These are phyloP conservation scores for Chalcis sispes DNA, from an alignment of 2,888 invertebrate genomes.

Conservation along the genomic window DNA sequence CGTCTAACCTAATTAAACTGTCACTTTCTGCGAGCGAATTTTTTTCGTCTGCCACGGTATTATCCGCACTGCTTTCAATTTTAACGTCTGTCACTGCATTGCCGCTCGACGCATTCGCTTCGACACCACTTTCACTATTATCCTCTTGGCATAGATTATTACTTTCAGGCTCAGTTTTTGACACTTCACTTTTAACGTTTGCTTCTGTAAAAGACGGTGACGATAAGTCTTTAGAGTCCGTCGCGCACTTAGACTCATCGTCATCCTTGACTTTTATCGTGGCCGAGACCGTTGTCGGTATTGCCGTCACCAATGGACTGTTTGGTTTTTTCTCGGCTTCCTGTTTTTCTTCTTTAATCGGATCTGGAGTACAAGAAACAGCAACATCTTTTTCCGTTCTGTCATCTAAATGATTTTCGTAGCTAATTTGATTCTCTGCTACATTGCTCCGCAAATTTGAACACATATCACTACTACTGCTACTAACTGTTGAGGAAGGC, in stretches of 20 bases:
- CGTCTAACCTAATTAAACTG: no score
- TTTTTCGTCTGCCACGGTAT: constrained; percentile 41
- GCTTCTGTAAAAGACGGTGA: background rate
- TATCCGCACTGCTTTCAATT: constrained; percentile 4
- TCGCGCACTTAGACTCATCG: constrained; percentile 39
- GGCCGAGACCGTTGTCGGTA: constrained; percentile 61
- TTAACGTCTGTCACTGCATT: constrained; percentile 19
- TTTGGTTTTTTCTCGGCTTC: constrained; percentile 47
- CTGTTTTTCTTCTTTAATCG: constrained; percentile 26
- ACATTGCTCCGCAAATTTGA: constrained; percentile 66
- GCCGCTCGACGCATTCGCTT: constrained; percentile 20
- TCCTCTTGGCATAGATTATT: constrained; percentile 57
- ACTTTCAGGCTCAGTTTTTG: constrained; percentile 41
- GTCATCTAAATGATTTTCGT: constrained; percentile 47
- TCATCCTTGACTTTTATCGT: constrained; percentile 16
- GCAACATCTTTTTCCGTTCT: constrained; percentile 56
- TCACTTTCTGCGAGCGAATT: constrained; percentile 25
- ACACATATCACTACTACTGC: constrained; percentile 73
- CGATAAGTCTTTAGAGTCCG: constrained; percentile 35
- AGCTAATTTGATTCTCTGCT: constrained; percentile 24
- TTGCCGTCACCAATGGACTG: constrained; percentile 40
- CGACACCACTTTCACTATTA: constrained; percentile 34
- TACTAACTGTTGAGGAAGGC: constrained; percentile 74
- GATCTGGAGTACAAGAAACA: constrained; percentile 7
- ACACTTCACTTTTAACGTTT: constrained; percentile 31